Evolutionary conservation across 2,797 vertebrate species (phyloP), one percentile per base, ranked within the genome.

Genomic region (Pipistrellus nathusii): DNA sequence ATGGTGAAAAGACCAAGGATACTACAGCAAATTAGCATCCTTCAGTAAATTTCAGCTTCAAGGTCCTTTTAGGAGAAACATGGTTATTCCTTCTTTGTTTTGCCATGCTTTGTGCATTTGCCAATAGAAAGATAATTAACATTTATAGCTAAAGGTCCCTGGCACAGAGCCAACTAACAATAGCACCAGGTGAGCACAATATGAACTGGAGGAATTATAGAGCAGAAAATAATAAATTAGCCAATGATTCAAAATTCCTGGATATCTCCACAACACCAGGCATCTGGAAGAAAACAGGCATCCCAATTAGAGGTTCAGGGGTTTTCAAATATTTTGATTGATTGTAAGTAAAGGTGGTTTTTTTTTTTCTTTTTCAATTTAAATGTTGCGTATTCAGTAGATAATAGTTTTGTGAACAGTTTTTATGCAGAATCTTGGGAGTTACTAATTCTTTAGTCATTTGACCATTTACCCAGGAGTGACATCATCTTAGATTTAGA

Each of bases 121-220:
- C 64, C 69, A 89, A 90, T 94, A 80, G 91, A 92, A 94, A 90
- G 18, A 85, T 75, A 89, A 87, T 90, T 90, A 83, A 66, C 12
- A 85, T 85, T 94, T 85, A 88, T 72, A 88, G 51, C 44, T 93
- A 76, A 94, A 23, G 5, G 62, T 71, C 35, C 12, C 38, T 91
- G 75, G 62, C 41, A 78, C 32, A 7, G 21, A 91, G 66, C 51
- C 77, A 85, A 75, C 55, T 96, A 93, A 78, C n/a, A 84, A 75
- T 82, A 78, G 84, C 86, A 92, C 14, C 21, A 84, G 30, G 91
- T 85, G 44, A 69, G 17, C 57, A 82, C 6, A 69, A 35, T 44
- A 53, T 69, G 35, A 90, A 95, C 48, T 64, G 11, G 57, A 94
- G 8, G 5, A 87, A 21, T 25, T 66, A 11, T 51, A 81, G 73